Evolutionary conservation across 2,888 invertebrate genomes (phyloP).

Genomic region (Gortyna flavago): DNA sequence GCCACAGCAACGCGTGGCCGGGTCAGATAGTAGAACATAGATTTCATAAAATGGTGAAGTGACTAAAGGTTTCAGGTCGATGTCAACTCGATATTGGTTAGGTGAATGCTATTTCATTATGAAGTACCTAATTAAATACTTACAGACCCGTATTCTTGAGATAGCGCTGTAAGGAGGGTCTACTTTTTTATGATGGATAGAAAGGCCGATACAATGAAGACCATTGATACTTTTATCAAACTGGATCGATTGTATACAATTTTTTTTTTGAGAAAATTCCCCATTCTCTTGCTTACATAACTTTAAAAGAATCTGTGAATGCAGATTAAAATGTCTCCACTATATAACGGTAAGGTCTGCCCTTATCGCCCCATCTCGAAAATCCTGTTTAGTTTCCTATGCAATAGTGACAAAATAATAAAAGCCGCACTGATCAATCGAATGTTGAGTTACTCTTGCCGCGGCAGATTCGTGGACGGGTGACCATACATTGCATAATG

Average conservation of each 20-base stretch:
- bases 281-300: neutral
- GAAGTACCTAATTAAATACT: too few species aligned
- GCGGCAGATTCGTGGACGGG: neutral
- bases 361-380: neutral
- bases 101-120: too few species aligned
- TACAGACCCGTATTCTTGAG: neutral
- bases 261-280: too few species aligned
- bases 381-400: neutral
- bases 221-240: too few species aligned
- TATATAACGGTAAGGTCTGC: too few species aligned
- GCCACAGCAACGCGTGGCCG: too few species aligned
- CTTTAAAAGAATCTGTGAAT: neutral
- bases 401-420: neutral
- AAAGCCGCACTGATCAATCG: neutral
- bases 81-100: neutral
- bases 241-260: too few species aligned
- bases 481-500: neutral
- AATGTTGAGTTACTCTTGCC: neutral
- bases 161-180: neutral
- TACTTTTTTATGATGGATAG: neutral
- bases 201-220: neutral
- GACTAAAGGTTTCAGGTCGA: neutral
- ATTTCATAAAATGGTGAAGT: neutral
- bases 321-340: too few species aligned
- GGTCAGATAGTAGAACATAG: too few species aligned